Base-by-base conservation (phyloP, 2,888 invertebrate genomes). In the Lasioglossum leucozonium region DNA sequence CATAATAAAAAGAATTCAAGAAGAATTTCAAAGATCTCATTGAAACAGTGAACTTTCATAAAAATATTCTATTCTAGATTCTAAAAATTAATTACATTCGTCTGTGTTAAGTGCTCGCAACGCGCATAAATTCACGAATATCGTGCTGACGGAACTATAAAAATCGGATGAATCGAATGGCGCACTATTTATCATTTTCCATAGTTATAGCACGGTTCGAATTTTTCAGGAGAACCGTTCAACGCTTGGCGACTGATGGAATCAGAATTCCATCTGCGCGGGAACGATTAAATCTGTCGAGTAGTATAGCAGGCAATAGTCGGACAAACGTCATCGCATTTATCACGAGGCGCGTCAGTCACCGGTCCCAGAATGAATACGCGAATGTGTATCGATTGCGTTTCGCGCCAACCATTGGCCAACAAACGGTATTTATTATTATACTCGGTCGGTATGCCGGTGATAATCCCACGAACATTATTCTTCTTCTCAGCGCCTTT, bases 341-440 rank as follows among this genome's bases (percentile, higher is more conserved):
- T 76, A 80, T 87, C 82, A 82, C 75, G 62, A 62, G 67, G 80
- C 72, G 72, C 79, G 71, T 42, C 74, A 72, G 47, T 76, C 77
- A 77, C 72, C 55, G 74, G 55, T 74, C 51, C 34, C 55, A 62
- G 73, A 62, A n/a, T 26, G 81, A 71, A 88, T 88, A 79, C 76
- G 76, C 80, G 80, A 86, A 72, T 84, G 51, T 69, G 67, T 72
- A 83, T 81, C 82, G 88, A 88, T 88, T 88, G 77, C 65, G n/a
- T 58, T n/a, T 71, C 58, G 26, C 77, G 55, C 22, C 69, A 44
- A 62, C 30, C 58, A 51, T 74, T 30, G 55, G 47, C 72, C 78
- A 75, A 82, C 85, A 77, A 82, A 80, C 67, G 80, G 77, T 87
- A 88, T 88, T 88, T 84, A 78, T 83, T 84, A 84, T 84, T 81